Evolutionary conservation across 2,113 vertebrate species (phyloP).

Genomic region (Erythrocebus patas): DNA sequence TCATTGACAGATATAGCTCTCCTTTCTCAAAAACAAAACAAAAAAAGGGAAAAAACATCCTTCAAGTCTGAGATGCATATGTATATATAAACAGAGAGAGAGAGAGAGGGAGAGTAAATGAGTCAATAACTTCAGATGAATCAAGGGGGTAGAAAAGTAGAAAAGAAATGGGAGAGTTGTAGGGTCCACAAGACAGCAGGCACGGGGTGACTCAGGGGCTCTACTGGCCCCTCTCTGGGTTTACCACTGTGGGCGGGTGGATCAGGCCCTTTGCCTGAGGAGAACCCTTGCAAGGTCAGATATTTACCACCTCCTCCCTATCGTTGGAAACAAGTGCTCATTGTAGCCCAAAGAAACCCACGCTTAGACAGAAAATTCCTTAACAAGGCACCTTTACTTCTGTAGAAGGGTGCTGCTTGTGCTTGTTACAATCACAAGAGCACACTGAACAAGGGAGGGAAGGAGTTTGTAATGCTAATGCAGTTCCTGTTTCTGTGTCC

Average conservation of each 20-base stretch:
- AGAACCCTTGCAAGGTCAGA: not conserved
- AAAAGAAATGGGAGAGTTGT: not conserved
- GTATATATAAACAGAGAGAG: no score
- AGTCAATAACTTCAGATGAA: not conserved
- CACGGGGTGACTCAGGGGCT: no score
- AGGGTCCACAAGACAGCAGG: not conserved
- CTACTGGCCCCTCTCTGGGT: not conserved
- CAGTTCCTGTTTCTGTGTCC: no score
- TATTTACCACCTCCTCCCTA: not conserved
- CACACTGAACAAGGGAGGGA: no score
- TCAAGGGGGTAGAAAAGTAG: not conserved
- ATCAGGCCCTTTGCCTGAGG: not conserved
- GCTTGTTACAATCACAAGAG: no score
- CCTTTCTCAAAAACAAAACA: not conserved
- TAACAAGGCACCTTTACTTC: no score
- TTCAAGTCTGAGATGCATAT: not conserved
- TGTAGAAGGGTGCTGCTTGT: no score
- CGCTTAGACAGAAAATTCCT: no score
- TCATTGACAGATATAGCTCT: not conserved
- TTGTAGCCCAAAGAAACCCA: no score
- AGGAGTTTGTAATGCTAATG: no score
- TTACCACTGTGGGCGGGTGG: not conserved
- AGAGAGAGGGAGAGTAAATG: no score
- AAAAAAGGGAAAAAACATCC: not conserved
- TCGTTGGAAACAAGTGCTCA: no score